Base-by-base conservation (phyloP, 2,797 vertebrate species). In the Crenuchus spilurus region DNA sequence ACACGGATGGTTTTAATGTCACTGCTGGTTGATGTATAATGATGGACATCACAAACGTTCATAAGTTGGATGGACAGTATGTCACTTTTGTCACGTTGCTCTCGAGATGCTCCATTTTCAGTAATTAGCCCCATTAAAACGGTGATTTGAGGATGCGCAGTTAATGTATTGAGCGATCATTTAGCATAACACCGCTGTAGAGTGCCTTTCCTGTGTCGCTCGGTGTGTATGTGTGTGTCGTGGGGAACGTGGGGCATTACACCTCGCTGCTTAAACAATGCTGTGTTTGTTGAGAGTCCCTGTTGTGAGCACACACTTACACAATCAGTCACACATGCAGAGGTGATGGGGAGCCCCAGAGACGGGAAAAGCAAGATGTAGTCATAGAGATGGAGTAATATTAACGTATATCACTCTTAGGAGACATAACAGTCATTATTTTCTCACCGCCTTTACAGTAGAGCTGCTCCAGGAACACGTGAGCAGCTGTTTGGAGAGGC, bases 61-160 rank as follows among this genome's bases (percentile, higher is more conserved):
- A n/a, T n/a, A n/a, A n/a, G n/a, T n/a, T n/a, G n/a, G n/a, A n/a
- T n/a, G n/a, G n/a, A n/a, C n/a, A n/a, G n/a, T n/a, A n/a, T n/a
- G n/a, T n/a, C n/a, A n/a, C n/a, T n/a, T n/a, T n/a, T n/a, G n/a
- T n/a, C n/a, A n/a, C n/a, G n/a, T n/a, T n/a, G n/a, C n/a, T n/a
- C n/a, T n/a, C n/a, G 6, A 54, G 2, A 20, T 60, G 31, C 57
- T 62, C 14, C 13, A 9, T 1, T 35, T 72, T n/a, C 77, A 82
- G 84, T 92, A 90, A 94, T 94, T 89, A 92, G 84, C 83, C 84
- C 74, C 78, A 80, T 92, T 89, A 88, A 91, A 88, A 86, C 84
- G 84, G 81, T 82, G 79, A 85, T 86, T 91, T 89, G 85, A 88
- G 88, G 91, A 84, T 90, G 86, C 80, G 82, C 89, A 89, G 90